Base-by-base conservation (phyloP, 2,797 vertebrate genomes). In the Sebastes steindachneri region DNA sequence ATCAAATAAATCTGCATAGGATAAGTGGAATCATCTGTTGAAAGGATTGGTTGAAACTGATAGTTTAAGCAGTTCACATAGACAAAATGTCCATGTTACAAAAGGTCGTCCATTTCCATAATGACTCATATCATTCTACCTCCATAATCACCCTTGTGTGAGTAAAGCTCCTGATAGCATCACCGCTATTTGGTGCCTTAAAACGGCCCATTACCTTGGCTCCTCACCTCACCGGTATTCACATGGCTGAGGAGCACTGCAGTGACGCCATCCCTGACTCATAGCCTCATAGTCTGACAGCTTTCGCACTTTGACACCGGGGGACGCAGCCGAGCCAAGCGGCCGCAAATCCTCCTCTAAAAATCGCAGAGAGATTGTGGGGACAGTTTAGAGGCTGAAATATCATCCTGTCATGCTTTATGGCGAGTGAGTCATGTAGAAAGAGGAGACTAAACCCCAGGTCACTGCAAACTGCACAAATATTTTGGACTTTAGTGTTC, bases 181-280 rank as follows among this genome's bases (percentile, higher is more conserved):
- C 45, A 35, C 76, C 31, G 41, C 69, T 80, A 66, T 76, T 73
- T 31, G 31, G 55, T 41, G 33, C 75, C 75, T 83, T 90, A 85
- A 92, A 90, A 89, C 7, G 37, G 76, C 57, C 77, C 82, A 83
- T 92, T 90, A 91, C 45, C 45, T 68, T 9, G 41, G 51, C 66
- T 41, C 41, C 55, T 60, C 66, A 74, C 45, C 72, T 15, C 85
- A 68, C 84, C 78, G 62, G 53, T 53, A 77, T 59, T 72, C 68
- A 64, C 79, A 73, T 31, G 54, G 70, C 80, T 19, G 60, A 67
- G 29, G 73, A 83, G 51, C 76, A 70, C 85, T 54, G 85, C 80
- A 65, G 73, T 92, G 92, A 92, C 72, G 75, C 86, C 82, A 87
- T 69, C 28, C 60, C 77, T 91, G 92, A 93, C 79, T 93, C 91